Evolutionary conservation across 2,113 vertebrate species (phyloP), one percentile per base, ranked within the genome.

Genomic region (Andinoacara biseriatus): DNA sequence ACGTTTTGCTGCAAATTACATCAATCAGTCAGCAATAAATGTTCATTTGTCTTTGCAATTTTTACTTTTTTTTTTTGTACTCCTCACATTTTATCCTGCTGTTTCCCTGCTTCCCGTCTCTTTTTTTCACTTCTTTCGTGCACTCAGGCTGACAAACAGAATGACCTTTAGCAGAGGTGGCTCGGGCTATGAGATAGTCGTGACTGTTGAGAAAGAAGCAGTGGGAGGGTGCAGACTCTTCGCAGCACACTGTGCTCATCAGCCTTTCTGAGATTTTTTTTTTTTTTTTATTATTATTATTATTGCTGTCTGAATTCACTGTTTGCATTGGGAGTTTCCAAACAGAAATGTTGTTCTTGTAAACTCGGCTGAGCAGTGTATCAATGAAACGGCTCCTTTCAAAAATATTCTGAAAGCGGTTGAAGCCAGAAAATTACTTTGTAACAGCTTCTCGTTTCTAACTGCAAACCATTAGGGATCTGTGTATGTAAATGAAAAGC

Each of bases 101-200:
- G 29, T 22, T 65, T 40, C 13, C 24, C 18, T 65, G 24, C 9
- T 43, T 31, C 22, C 33, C 38, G 24, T 26, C 35, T 46, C 13
- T 3, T 31, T 58, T 61, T 26, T 20, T 7, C 26, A 38, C 20
- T 13, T 57, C 18, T 17, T 38, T 59, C 22, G 3, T 52, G 15
- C 43, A 61, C 26, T 54, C 57, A 18, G 72, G 74, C 20, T 72
- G 46, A 69, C 61, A 43, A 38, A 60, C 43, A 9, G 10, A 62
- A 57, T 78, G 24, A 31, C 60, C 65, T 72, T 57, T 67, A 81
- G 81, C 78, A 74, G 31, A 61, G 17, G 10, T 17, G n/a, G 29
- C 72, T 58, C 29, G 56, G 58, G 57, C 46, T 33, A 10, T 31
- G 31, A 78, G 65, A 40, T 35, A n/a, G 76, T 43, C 20, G 43